Evolutionary conservation across 2,797 vertebrate species (phyloP), one percentile per base, ranked within the genome.

Genomic region (Rallus crepitans): DNA sequence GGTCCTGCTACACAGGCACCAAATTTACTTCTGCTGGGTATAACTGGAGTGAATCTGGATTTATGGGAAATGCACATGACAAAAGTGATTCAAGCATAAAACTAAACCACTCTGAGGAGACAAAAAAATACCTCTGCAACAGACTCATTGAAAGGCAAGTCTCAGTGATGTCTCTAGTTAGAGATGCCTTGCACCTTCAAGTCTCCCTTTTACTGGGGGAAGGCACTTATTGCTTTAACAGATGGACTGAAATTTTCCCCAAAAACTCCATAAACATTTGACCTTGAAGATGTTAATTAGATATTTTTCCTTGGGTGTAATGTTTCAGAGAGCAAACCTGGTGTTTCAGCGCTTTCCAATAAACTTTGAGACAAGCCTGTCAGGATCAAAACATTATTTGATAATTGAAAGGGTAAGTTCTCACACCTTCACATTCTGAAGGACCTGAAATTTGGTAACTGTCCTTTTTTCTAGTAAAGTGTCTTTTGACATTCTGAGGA

Each of bases 401-500:
- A n/a, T 4, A 50, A 18, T 19, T 65, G 33, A 37, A 60, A 35
- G 27, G 40, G 4, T 31, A 24, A 65, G 9, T 60, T 90, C 59
- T 59, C 50, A 86, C 45, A 86, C 9, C 33, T 80, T 48, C 17
- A 11, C 47, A 21, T 48, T 91, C 64, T 80, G 31, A 91, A 56
- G 35, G 71, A 53, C 23, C 50, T 35, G 37, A 78, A 84, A 89
- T 7, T 35, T 72, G 12, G 4, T 6, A 79, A 72, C 7, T 47
- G 9, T 37, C 47, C 37, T 33, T 84, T 80, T 76, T 87, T 16
- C 35, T 16, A 65, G 14, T 18, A 42, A 93, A 52, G 39, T n/a
- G 60, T 80, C 56, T 96, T 93, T 69, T 45, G 33, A 68, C 23
- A 82, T 31, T 33, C 33, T 37, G n/a, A 80, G 48, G 35, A 87